Evolutionary conservation across 2,113 vertebrate species (phyloP).

Genomic region (Calonectris borealis): DNA sequence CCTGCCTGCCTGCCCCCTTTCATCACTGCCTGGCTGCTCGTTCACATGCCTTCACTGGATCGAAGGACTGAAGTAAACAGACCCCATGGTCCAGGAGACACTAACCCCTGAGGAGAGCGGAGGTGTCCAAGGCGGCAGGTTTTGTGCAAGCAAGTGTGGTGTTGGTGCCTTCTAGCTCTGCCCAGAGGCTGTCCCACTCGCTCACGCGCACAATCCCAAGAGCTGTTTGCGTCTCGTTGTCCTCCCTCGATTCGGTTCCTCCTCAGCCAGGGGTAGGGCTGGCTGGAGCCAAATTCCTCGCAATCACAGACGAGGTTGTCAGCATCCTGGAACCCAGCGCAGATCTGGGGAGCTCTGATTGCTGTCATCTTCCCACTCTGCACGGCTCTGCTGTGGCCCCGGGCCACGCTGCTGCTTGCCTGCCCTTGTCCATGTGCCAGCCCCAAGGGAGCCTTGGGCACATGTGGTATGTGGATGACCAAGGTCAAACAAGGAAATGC

Average conservation of each 20-base stretch:
- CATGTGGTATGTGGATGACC: neutral
- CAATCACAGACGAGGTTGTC: conserved; percentile 48
- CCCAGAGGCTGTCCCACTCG: neutral
- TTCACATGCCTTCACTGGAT: neutral
- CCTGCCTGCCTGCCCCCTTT: neutral
- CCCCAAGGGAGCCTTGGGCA: neutral
- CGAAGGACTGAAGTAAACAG: neutral
- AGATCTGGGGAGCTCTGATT: neutral
- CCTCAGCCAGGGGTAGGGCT: neutral
- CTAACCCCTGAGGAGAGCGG: neutral
- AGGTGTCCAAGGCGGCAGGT: neutral
- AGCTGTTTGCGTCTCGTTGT: neutral
- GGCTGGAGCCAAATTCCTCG: conserved; percentile 38
- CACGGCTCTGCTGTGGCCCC: neutral
- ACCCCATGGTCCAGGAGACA: neutral
- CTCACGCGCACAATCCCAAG: neutral
- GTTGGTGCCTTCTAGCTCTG: neutral
- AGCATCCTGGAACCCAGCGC: conserved; percentile 30
- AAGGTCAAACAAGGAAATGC: neutral
- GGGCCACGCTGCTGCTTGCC: neutral
- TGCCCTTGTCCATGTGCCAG: neutral
- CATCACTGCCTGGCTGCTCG: neutral
- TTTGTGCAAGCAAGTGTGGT: neutral
- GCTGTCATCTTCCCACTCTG: neutral
- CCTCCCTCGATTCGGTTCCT: neutral